phyloP scores from a whole-genome alignment of 2,113 vertebrate species.

The Odobenus rosmarus region DNA sequence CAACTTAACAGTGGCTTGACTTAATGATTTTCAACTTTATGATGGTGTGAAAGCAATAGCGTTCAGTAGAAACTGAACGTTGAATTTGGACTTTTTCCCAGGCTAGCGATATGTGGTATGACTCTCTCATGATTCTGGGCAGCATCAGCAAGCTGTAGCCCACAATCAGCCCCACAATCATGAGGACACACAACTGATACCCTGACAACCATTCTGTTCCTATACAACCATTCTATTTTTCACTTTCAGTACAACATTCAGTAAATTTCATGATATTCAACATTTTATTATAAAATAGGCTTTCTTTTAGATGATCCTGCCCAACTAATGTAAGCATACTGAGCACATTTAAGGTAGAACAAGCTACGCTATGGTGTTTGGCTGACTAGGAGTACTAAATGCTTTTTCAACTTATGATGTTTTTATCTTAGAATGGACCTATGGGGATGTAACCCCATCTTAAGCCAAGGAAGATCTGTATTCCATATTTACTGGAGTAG shows the following conservation, averaged over 20 bases:
- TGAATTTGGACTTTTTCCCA: background rate
- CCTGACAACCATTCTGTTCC: background rate
- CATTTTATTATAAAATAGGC: background rate
- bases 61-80: background rate
- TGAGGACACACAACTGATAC: background rate
- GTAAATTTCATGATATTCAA: background rate
- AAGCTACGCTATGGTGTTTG: background rate
- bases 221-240: background rate
- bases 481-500: background rate
- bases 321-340: background rate
- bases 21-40: background rate
- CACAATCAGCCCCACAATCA: background rate
- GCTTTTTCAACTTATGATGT: background rate
- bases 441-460: background rate
- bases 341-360: background rate
- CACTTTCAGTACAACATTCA: background rate
- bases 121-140: background rate
- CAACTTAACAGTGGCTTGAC: background rate
- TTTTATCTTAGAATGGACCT: background rate
- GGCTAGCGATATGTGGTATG: background rate
- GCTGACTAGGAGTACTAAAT: background rate
- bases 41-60: background rate
- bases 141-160: background rate
- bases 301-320: background rate
- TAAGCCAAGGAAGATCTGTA: background rate